These are phyloP conservation scores for Chaetogeoica ovagalla DNA, from an alignment of 2,888 invertebrate genomes.

Conservation along the genomic window DNA sequence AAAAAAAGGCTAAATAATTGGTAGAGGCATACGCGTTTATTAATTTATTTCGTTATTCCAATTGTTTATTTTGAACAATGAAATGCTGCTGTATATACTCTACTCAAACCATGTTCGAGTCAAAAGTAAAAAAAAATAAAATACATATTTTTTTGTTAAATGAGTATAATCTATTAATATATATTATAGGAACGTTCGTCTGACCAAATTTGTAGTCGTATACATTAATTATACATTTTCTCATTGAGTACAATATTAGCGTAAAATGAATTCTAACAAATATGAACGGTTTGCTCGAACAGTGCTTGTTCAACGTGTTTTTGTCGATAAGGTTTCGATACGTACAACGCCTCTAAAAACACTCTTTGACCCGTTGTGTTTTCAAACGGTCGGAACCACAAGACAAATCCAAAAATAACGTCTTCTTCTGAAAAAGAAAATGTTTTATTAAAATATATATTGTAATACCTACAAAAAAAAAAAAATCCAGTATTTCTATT, in stretches of 20 bases:
- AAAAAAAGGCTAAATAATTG: too few relatives aligned
- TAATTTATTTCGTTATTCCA: not conserved
- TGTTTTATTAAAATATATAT: not conserved
- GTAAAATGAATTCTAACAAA: slow-evolving; percentile 12
- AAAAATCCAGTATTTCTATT: not conserved
- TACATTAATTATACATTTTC: slow-evolving; percentile 1
- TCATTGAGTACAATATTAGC: not conserved
- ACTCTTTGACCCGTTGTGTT: slow-evolving; percentile 17
- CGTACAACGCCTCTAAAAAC: slow-evolving; percentile 37
- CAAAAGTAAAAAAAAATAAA: not conserved
- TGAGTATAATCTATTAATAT: too few relatives aligned
- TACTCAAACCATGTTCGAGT: not conserved
- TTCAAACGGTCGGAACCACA: slow-evolving; percentile 26
- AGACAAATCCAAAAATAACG: slow-evolving; percentile 34
- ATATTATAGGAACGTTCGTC: slow-evolving; percentile 9
- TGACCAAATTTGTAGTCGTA: slow-evolving; percentile 2
- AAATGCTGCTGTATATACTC: not conserved
- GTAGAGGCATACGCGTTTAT: not conserved
- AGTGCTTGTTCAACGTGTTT: slow-evolving; percentile 42
- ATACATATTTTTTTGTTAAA: not conserved
- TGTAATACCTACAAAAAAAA: too few relatives aligned
- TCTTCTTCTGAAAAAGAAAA: not conserved
- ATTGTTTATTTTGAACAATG: not conserved
- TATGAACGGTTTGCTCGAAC: slow-evolving; percentile 40
- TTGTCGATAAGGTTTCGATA: slow-evolving; percentile 39